These are phyloP conservation scores for Drosophila kepulauana DNA, from an alignment of 1,140 invertebrate species.

Conservation along the genomic window DNA sequence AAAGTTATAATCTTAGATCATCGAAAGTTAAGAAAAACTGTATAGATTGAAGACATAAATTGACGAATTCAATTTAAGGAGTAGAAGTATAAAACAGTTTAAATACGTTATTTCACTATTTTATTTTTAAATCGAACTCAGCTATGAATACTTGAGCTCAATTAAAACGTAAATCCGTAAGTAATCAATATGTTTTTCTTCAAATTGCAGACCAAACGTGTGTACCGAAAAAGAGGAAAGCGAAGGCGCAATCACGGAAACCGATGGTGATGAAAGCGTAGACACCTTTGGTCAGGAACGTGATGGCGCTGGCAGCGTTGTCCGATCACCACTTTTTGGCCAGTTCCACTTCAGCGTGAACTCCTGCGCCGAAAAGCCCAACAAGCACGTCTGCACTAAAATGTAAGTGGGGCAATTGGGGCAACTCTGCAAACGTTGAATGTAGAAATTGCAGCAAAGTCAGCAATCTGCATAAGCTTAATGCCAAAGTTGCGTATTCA, in stretches of 20 bases:
- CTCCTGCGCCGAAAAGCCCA: slow-evolving; percentile 86
- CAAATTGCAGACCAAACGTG: slow-evolving; percentile 68
- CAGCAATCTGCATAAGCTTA: slow-evolving; percentile 25
- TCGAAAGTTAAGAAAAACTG: too few relatives aligned
- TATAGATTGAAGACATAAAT: too few relatives aligned
- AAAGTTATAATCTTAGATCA: too few relatives aligned
- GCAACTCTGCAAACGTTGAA: not conserved
- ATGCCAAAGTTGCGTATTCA: slow-evolving; percentile 22
- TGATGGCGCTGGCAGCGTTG: slow-evolving; percentile 60
- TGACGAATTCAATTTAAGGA: too few relatives aligned
- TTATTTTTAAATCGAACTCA: too few relatives aligned
- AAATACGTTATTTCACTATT: too few relatives aligned
- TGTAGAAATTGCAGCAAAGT: not conserved
- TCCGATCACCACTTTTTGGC: slow-evolving; percentile 81
- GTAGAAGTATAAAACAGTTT: too few relatives aligned
- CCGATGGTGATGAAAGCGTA: slow-evolving; percentile 68
- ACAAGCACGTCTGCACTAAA: slow-evolving; percentile 87
- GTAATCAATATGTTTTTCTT: not conserved
- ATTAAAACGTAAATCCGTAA: not conserved
- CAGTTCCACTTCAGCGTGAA: slow-evolving; percentile 86
- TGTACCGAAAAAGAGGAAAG: slow-evolving; percentile 79
- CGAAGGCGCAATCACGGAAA: slow-evolving; percentile 56
- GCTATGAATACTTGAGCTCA: too few relatives aligned
- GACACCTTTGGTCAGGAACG: slow-evolving; percentile 81
- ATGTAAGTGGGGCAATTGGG: slow-evolving; percentile 85